phyloP scores from a whole-genome alignment of 2,888 invertebrate genomes.

The Ctenicera cuprea region DNA sequence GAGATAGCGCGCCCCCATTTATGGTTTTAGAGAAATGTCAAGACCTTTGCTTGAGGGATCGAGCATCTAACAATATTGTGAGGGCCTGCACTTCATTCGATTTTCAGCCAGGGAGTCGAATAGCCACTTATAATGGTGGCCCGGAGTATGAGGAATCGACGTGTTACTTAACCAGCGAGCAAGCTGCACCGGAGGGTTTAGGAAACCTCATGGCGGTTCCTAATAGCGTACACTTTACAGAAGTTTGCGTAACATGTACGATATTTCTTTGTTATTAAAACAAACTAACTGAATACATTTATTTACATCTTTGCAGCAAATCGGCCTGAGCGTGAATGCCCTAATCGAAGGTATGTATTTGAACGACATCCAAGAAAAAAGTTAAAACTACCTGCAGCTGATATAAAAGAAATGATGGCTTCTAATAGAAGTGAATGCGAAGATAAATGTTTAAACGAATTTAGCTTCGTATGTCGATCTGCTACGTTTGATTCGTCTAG shows the following conservation, averaged over 20 bases:
- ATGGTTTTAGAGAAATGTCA: slow-evolving; percentile 91
- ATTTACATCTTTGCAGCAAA: slow-evolving; percentile 76
- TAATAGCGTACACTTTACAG: slow-evolving; percentile 92
- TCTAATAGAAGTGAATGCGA: slow-evolving; percentile 92
- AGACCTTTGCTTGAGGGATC: slow-evolving; percentile 87
- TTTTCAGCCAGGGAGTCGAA: slow-evolving; percentile 91
- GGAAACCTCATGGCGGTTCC: slow-evolving; percentile 92
- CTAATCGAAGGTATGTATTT: slow-evolving; percentile 90
- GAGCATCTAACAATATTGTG: slow-evolving; percentile 87
- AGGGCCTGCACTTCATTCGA: slow-evolving; percentile 92
- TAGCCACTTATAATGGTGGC: slow-evolving; percentile 86
- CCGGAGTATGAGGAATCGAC: slow-evolving; percentile 93
- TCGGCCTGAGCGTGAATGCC: slow-evolving; percentile 91
- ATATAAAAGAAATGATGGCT: slow-evolving; percentile 89
- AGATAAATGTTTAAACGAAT: slow-evolving; percentile 92
- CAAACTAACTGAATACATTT: background rate
- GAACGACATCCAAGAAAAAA: slow-evolving; percentile 91
- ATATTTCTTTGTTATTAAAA: slow-evolving; percentile 61
- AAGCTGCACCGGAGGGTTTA: slow-evolving; percentile 91
- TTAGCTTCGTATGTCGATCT: slow-evolving; percentile 91
- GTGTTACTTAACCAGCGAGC: slow-evolving; percentile 90
- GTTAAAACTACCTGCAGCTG: slow-evolving; percentile 85
- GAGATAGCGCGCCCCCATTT: slow-evolving; percentile 90
- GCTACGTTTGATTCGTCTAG: slow-evolving; percentile 88
- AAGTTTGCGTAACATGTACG: slow-evolving; percentile 92